Conservation (phyloP, 37 sponge, comb jelly and placozoan genomes). For the Theonella swinhoei region DNA sequence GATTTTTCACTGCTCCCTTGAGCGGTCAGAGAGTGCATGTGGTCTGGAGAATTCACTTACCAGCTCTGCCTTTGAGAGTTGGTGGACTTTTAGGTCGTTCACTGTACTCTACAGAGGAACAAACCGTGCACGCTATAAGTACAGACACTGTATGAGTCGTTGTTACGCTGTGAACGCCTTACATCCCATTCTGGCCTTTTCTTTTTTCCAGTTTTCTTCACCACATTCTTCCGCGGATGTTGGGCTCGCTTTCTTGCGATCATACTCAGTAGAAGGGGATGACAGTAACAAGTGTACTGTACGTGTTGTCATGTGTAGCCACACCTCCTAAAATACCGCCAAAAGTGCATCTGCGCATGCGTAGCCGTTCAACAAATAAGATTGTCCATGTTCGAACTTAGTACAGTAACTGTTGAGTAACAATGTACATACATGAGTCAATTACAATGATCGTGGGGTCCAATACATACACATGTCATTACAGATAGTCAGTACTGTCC, state of each 20-base stretch:
- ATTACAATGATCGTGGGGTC: neutral
- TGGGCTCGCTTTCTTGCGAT: no score
- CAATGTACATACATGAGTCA: neutral
- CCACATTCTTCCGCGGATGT: neutral
- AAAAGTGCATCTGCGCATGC: no score
- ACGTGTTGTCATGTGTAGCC: no score
- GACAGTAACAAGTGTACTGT: no score
- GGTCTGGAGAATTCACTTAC: neutral
- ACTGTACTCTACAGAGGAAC: conserved; percentile 17
- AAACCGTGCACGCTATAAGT: neutral
- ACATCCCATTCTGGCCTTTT: conserved; percentile 50
- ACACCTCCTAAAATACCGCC: no score
- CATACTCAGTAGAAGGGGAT: no score
- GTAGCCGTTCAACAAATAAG: no score
- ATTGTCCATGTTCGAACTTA: no score
- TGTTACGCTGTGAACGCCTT: neutral
- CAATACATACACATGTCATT: neutral
- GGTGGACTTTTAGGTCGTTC: conserved; percentile 21
- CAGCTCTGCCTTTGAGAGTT: conserved; percentile 33
- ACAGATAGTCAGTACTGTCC: neutral
- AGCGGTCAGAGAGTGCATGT: no score
- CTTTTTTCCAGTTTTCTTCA: neutral
- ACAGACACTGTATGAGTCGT: neutral
- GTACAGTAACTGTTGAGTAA: no score
- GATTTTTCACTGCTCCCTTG: no score